Conservation (phyloP, 2,113 vertebrate species). For the Myotis yumanensis region DNA sequence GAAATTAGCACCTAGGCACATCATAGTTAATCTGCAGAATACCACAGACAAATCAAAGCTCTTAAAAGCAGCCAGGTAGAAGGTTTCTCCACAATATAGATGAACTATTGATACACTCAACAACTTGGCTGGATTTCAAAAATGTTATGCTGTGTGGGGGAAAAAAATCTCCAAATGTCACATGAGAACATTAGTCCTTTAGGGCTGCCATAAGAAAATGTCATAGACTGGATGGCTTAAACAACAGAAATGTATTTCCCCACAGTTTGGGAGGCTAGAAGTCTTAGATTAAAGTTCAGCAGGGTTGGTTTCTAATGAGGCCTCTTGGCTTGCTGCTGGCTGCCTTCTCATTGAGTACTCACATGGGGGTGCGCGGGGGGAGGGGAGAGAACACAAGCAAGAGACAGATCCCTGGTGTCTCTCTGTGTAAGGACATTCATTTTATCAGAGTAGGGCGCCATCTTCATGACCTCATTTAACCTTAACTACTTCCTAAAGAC, state of each 20-base stretch:
- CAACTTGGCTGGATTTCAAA: not conserved
- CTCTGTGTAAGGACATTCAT: not conserved
- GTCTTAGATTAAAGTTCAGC: not conserved
- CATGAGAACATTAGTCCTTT: not conserved
- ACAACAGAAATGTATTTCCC: not conserved
- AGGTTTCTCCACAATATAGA: not conserved
- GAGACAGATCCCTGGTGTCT: not conserved
- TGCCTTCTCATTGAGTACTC: not conserved
- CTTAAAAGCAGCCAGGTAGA: not conserved
- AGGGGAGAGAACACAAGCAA: not conserved
- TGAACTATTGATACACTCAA: not conserved
- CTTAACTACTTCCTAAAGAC: not conserved
- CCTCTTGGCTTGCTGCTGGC: not conserved
- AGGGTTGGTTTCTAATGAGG: not conserved
- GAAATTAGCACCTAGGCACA: not conserved
- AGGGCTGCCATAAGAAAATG: not conserved
- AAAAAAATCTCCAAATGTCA: not conserved
- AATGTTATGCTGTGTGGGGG: not conserved
- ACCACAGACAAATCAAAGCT: not conserved
- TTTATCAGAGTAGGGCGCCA: not conserved
- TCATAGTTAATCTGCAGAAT: not conserved
- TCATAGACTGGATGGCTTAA: not conserved
- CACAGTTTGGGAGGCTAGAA: not conserved
- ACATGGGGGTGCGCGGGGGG: not conserved
- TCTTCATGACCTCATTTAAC: not conserved